phyloP scores from a whole-genome alignment of 92 coral and sea anemone genomes.

The Umimayanthus chanpuru region DNA sequence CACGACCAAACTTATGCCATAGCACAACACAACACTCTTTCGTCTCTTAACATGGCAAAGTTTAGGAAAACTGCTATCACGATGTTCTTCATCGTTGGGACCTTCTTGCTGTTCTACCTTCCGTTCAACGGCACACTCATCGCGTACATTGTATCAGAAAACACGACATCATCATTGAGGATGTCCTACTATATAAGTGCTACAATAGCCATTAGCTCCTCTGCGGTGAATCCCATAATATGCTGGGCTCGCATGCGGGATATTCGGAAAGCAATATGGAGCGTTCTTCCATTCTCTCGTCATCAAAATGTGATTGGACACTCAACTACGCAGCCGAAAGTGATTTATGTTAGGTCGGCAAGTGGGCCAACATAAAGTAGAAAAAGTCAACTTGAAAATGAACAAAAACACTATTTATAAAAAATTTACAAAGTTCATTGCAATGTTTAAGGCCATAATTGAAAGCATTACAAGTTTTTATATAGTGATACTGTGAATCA shows the following conservation, averaged over 20 bases:
- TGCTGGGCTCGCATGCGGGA: conserved; percentile 31
- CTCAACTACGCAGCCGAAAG: not conserved
- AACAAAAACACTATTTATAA: not conserved
- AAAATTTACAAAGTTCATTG: too few species aligned
- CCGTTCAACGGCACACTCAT: conserved; percentile 13
- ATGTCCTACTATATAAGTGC: conserved; percentile 3
- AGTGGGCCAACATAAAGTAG: not conserved
- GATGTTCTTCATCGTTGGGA: conserved; percentile 13
- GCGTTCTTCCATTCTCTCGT: not conserved
- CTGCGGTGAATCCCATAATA: conserved; percentile 19
- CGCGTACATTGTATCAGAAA: not conserved
- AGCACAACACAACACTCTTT: not conserved
- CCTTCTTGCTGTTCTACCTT: conserved; percentile 4
- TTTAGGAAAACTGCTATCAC: conserved; percentile 15
- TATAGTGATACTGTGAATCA: too few species aligned
- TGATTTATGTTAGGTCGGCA: not conserved
- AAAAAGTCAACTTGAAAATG: too few species aligned
- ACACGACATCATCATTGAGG: not conserved
- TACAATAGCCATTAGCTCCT: conserved; percentile 23
- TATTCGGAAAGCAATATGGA: not conserved
- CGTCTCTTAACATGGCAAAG: not conserved
- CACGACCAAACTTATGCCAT: conserved; percentile 9
- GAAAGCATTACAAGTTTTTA: too few species aligned
- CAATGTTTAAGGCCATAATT: too few species aligned
- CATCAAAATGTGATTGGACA: not conserved